phyloP scores from a whole-genome alignment of 2,888 invertebrate species.

The Tupiocoris notatus region DNA sequence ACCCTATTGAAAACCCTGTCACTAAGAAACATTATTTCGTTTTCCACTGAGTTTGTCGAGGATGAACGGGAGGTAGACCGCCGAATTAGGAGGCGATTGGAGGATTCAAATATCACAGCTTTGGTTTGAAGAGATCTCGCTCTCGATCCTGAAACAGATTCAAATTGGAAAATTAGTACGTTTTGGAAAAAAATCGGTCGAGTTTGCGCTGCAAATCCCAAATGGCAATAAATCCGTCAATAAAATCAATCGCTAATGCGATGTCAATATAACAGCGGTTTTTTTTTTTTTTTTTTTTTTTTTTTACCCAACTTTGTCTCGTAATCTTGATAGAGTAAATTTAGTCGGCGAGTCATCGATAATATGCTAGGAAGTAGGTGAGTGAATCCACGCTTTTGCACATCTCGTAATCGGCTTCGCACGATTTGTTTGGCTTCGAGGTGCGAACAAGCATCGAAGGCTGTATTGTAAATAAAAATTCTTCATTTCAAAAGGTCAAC shows the following conservation, averaged over 20 bases:
- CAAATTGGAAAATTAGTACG: no score
- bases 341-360: no score
- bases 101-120: conserved; percentile 38
- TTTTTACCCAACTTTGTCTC: not conserved
- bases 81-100: conserved; percentile 6
- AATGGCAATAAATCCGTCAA: not conserved
- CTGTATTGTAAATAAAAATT: not conserved
- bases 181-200: no score
- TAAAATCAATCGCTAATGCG: no score
- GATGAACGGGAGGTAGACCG: conserved; percentile 18
- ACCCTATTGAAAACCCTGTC: not conserved
- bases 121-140: conserved; percentile 29
- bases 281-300: not conserved
- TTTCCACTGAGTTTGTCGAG: not conserved
- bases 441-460: not conserved
- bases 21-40: not conserved
- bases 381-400: no score
- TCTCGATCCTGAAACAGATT: conserved; percentile 19
- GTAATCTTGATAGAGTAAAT: no score
- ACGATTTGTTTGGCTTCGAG: not conserved
- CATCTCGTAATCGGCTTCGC: not conserved
- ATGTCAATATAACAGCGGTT: not conserved
- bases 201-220: not conserved
- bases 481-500: not conserved
- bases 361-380: no score